A percentile compares a stretch with the other conserved stretches of the same genome.
phyloP scores from a whole-genome alignment of 2,888 invertebrate genomes.

The Elmis aenea region DNA sequence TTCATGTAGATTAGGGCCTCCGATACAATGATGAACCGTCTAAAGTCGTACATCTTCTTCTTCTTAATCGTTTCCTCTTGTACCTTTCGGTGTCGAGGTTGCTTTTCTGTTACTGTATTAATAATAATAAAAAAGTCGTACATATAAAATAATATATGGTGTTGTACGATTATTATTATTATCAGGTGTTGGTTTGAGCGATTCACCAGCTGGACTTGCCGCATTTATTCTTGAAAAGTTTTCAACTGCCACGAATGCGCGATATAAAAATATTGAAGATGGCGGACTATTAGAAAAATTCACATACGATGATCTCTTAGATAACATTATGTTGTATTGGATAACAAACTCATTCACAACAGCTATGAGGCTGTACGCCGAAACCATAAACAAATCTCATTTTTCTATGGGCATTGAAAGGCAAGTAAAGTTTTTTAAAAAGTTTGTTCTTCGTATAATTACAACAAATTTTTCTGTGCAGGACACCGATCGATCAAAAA shows the following conservation, averaged over 20 bases:
- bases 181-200: constrained; percentile 59
- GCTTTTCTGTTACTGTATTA: too few relatives aligned
- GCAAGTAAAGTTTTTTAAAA: background rate
- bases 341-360: constrained; percentile 64
- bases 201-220: constrained; percentile 75
- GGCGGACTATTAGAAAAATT: constrained; percentile 64
- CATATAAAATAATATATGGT: too few relatives aligned
- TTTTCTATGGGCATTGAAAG: constrained; percentile 14
- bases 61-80: too few relatives aligned
- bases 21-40: too few relatives aligned
- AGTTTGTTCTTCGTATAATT: background rate
- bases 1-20: too few relatives aligned
- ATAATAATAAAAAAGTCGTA: too few relatives aligned
- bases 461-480: constrained; percentile 39
- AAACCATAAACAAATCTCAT: constrained; percentile 44
- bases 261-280: constrained; percentile 48
- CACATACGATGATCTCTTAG: constrained; percentile 65
- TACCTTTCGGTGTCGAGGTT: too few relatives aligned
- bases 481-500: constrained; percentile 52
- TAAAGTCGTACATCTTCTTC: too few relatives aligned
- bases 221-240: constrained; percentile 85
- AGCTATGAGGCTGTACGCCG: constrained; percentile 70
- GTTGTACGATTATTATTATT: too few relatives aligned
- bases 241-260: constrained; percentile 61
- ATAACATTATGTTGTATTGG: constrained; percentile 82